These are phyloP conservation scores for Chloroclysta siterata DNA, from an alignment of 2,888 invertebrate genomes.

Conservation along the genomic window DNA sequence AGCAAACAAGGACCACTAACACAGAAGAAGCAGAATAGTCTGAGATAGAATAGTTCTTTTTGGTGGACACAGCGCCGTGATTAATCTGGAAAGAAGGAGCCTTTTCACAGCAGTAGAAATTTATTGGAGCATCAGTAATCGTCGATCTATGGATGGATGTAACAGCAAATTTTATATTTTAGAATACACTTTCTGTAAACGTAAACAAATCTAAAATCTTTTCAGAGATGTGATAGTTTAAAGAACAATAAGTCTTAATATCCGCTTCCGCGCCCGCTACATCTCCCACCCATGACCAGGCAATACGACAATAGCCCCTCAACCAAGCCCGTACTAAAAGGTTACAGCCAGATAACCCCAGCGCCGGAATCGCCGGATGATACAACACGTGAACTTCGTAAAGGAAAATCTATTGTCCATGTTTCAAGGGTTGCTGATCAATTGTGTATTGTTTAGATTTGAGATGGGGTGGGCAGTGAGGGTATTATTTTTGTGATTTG, in stretches of 20 bases:
- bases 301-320: constrained; percentile 13
- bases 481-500: constrained; percentile 13
- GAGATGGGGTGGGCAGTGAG: constrained; percentile 10
- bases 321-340: constrained; percentile 33
- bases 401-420: constrained; percentile 26
- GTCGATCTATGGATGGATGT: too few species aligned
- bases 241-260: not conserved
- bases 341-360: constrained; percentile 34
- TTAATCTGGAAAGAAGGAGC: too few species aligned
- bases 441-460: constrained; percentile 32
- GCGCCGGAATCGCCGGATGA: constrained; percentile 20
- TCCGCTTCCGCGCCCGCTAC: constrained; percentile 5
- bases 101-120: too few species aligned
- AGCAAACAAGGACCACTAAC: too few species aligned
- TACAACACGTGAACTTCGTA: constrained; percentile 20
- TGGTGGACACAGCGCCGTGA: too few species aligned
- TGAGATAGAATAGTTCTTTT: too few species aligned
- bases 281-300: not conserved
- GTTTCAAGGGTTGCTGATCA: constrained; percentile 22
- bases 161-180: too few species aligned
- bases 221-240: too few species aligned
- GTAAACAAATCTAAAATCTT: too few species aligned
- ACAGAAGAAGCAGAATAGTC: too few species aligned
- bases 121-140: too few species aligned
- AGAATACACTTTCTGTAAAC: too few species aligned